Evolutionary conservation across 2,797 vertebrate genomes (phyloP).

Genomic region (Spinus olivaceus): DNA sequence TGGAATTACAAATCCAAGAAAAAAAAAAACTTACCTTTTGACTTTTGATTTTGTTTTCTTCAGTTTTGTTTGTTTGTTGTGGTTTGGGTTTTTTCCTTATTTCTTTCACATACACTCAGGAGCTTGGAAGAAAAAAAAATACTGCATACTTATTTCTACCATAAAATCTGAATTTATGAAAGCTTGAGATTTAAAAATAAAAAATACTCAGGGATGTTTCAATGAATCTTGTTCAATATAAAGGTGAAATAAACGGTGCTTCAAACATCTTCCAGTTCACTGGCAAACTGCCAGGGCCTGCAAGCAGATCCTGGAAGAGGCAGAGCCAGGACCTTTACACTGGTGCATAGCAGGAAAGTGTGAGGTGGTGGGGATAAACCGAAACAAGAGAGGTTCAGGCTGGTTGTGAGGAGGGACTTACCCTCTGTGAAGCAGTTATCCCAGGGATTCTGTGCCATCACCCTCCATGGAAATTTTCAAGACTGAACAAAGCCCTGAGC

Average conservation of each 20-base stretch:
- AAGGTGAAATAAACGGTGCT: background rate
- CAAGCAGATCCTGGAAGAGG: background rate
- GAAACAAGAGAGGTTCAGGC: background rate
- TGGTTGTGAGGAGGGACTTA: background rate
- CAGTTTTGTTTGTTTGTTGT: background rate
- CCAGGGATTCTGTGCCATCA: background rate
- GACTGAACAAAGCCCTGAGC: background rate
- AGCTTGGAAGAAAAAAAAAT: background rate
- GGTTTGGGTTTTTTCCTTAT: background rate
- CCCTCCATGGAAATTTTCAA: background rate
- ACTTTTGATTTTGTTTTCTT: background rate
- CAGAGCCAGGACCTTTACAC: background rate
- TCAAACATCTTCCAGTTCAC: background rate
- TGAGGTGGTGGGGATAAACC: background rate
- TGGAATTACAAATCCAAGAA: background rate
- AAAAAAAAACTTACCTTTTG: background rate
- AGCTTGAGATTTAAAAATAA: background rate
- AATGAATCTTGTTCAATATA: background rate
- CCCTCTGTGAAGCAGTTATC: background rate
- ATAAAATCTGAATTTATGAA: background rate
- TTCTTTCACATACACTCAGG: background rate
- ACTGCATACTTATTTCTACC: background rate
- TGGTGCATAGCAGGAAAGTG: background rate
- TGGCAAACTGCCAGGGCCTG: background rate
- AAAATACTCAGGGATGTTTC: background rate